Conservation (phyloP, 2,888 invertebrate species). For the Polyommatus iphigenia region DNA sequence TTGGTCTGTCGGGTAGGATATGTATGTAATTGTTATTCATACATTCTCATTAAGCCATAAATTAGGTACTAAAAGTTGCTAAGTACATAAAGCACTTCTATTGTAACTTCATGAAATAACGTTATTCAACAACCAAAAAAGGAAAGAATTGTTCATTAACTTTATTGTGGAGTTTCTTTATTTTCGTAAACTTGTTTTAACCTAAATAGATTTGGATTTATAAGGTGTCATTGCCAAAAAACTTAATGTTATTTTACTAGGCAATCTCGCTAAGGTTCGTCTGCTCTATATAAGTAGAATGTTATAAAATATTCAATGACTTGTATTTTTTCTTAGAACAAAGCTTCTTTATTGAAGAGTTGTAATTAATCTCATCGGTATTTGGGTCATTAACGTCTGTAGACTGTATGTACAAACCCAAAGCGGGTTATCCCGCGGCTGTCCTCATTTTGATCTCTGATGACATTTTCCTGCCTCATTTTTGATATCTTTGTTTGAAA, state of each 20-base stretch:
- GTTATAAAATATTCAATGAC: background rate
- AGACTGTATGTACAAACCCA: background rate
- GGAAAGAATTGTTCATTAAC: background rate
- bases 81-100: no score
- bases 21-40: no score
- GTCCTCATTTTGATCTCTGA: background rate
- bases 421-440: background rate
- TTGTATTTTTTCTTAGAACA: background rate
- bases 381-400: slow-evolving; percentile 11
- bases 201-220: background rate
- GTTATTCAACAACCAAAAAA: background rate
- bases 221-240: background rate
- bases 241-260: background rate
- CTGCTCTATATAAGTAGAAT: background rate
- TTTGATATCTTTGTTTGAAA: background rate
- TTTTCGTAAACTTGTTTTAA: background rate
- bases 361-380: slow-evolving; percentile 5
- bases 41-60: no score
- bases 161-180: background rate
- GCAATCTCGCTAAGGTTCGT: background rate
- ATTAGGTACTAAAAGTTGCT: no score
- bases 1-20: no score
- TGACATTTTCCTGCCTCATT: background rate
- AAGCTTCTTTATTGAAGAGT: background rate
- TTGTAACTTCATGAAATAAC: no score